Percentiles rank a stretch among this genome's conserved stretches.
These are phyloP conservation scores for Henicopernis longicauda DNA, from an alignment of 2,113 vertebrate species.

Conservation along the genomic window DNA sequence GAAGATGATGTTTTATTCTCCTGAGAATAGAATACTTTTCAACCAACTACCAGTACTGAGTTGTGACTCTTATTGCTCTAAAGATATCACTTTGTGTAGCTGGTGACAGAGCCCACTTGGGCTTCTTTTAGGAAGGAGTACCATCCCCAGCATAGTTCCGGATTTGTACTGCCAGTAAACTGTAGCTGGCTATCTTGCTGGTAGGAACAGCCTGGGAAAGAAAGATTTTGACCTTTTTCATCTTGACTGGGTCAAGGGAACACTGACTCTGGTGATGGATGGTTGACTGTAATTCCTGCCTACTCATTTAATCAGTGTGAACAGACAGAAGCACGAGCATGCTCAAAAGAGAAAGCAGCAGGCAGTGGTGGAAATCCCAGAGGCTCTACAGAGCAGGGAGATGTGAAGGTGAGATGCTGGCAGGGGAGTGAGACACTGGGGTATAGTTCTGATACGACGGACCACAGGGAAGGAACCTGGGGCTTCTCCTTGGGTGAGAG, in stretches of 20 bases:
- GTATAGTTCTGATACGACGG: not conserved
- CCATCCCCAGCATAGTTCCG: not conserved
- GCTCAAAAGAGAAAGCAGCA: not conserved
- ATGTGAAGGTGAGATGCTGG: not conserved
- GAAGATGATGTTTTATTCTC: not conserved
- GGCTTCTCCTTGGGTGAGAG: not conserved
- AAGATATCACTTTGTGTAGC: not conserved
- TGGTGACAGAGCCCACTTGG: not conserved
- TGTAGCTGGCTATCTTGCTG: not conserved
- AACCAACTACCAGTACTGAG: not conserved
- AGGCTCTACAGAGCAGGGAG: not conserved
- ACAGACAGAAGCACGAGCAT: not conserved
- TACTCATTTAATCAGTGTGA: not conserved
- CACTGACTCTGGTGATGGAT: not conserved
- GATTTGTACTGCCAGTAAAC: not conserved
- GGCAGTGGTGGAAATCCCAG: not conserved
- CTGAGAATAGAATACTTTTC: not conserved
- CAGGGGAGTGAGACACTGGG: not conserved
- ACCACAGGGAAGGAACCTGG: not conserved
- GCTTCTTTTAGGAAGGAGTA: not conserved
- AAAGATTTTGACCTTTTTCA: not conserved
- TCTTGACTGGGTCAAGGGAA: conserved; percentile 12
- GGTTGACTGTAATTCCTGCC: conserved; percentile 35
- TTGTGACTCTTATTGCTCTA: not conserved
- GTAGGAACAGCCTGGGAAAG: not conserved